Evolutionary conservation across 2,888 invertebrate genomes (phyloP).

Genomic region (Portevinia maculata): DNA sequence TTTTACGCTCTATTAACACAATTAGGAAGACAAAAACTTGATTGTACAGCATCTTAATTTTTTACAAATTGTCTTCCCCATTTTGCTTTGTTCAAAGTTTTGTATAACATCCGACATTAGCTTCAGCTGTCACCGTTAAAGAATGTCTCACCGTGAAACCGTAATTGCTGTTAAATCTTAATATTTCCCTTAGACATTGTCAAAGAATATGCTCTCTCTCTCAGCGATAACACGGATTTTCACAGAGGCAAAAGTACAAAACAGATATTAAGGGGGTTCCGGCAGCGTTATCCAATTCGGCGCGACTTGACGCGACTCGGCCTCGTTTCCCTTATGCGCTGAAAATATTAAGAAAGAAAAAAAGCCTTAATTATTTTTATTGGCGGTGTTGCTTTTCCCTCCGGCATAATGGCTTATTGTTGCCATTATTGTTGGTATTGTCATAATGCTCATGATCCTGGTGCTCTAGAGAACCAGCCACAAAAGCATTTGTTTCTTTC

Average conservation of each 20-base stretch:
- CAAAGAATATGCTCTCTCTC: slow-evolving; percentile 32
- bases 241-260: slow-evolving; percentile 16
- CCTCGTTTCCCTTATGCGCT: slow-evolving; percentile 2
- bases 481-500: slow-evolving; percentile 17
- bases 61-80: slow-evolving; percentile 11
- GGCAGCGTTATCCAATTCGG: slow-evolving; percentile 3
- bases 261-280: not conserved
- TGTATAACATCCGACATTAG: slow-evolving; percentile 30
- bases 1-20: not conserved
- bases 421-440: slow-evolving; percentile 53
- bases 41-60: not conserved
- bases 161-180: slow-evolving; percentile 53
- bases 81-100: slow-evolving; percentile 7
- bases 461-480: slow-evolving; percentile 7
- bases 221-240: slow-evolving; percentile 18
- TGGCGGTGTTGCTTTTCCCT: slow-evolving; percentile 51
- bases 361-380: slow-evolving; percentile 62
- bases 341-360: slow-evolving; percentile 11
- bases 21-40: not conserved
- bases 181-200: slow-evolving; percentile 29
- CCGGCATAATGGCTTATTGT: slow-evolving; percentile 60
- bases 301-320: slow-evolving; percentile 1
- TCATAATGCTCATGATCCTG: slow-evolving; percentile 46
- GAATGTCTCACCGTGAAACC: slow-evolving; percentile 28
- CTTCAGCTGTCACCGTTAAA: slow-evolving; percentile 49